Evolutionary conservation across 2,888 invertebrate species (phyloP).

Genomic region (Epicampocera succincta): DNA sequence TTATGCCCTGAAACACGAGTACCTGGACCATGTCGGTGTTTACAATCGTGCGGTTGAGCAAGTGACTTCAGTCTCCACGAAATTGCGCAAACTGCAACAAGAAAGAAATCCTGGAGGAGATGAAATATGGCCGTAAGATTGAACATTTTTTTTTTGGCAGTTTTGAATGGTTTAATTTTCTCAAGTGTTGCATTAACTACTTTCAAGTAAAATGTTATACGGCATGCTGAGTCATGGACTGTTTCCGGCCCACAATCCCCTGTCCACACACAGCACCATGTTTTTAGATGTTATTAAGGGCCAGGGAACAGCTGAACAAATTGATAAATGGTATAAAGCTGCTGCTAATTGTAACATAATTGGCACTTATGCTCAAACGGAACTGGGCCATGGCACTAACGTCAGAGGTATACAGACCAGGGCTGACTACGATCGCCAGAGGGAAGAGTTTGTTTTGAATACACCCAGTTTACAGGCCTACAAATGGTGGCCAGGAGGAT

Average conservation of each 20-base stretch:
- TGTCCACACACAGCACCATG: conserved; percentile 86
- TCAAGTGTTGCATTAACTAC: background rate
- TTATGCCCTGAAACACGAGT: conserved; percentile 69
- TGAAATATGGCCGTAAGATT: conserved; percentile 78
- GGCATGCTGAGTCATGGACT: conserved; percentile 29
- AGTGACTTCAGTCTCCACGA: conserved; percentile 83
- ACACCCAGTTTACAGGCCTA: conserved; percentile 92
- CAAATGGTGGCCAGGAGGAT: conserved; percentile 98
- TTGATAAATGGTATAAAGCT: conserved; percentile 90
- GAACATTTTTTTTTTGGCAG: background rate
- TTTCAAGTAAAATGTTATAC: conserved; percentile 57
- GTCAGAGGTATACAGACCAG: conserved; percentile 93
- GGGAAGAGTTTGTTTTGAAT: conserved; percentile 92
- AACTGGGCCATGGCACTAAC: conserved; percentile 96
- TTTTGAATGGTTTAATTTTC: background rate
- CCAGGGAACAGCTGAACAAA: conserved; percentile 92
- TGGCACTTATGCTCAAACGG: conserved; percentile 97
- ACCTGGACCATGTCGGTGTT: conserved; percentile 72
- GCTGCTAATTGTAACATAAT: conserved; percentile 91
- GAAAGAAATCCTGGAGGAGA: conserved; percentile 83
- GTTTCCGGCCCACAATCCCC: conserved; percentile 63
- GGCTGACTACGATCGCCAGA: conserved; percentile 87
- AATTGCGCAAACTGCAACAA: conserved; percentile 87
- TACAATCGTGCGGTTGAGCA: conserved; percentile 71
- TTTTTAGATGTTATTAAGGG: conserved; percentile 93